Evolutionary conservation across 2,888 invertebrate species (phyloP), one percentile per base, ranked within the genome.

Genomic region (Drosophila kambysellisi): DNA sequence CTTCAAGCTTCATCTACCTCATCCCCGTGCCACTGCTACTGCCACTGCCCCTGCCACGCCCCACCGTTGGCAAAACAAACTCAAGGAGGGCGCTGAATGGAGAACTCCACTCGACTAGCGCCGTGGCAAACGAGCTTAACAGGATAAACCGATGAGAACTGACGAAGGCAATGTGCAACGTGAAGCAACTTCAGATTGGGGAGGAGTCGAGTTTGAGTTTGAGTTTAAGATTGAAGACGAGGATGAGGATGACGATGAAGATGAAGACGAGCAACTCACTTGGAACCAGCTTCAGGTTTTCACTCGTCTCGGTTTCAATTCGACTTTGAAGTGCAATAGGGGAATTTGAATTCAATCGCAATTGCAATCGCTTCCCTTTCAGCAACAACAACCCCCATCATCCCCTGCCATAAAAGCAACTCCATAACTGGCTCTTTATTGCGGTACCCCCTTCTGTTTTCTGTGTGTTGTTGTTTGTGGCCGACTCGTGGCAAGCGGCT

Each of bases 331-430:
- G 84, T 87, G 78, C 80, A 71, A 69, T 63, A 71, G 70, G 57
- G 73, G 82, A 84, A 87, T 87, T 79, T 86, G 85, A 82, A 84
- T 84, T 87, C 86, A 89, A 89, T 86, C 82, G 73, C 78, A 76
- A 76, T 69, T 71, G 81, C 66, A 81, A 74, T 75, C 78, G 83
- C 73, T 70, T 63, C 63, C 69, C 70, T 60, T 58, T 69, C 57
- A 54, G 52, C 60, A 15, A 17, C 39, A 53, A n/a, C n/a, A 25
- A 25, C 56, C 32, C 4, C 32, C 41, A 11, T 20, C 12, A 30
- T n/a, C n/a, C 20, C 46, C 50, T 25, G 8, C 15, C 15, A 15
- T 25, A 25, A 46, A 15, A 46, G 15, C 4, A 46, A 46, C 46
- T 53, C 54, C 51, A 75, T 69, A 66, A 66, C 71, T 70, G 61